A percentile compares a stretch with the other conserved stretches of the same genome.
Evolutionary conservation across 2,888 invertebrate genomes (phyloP).

Genomic region (Dinocampus coccinellae): DNA sequence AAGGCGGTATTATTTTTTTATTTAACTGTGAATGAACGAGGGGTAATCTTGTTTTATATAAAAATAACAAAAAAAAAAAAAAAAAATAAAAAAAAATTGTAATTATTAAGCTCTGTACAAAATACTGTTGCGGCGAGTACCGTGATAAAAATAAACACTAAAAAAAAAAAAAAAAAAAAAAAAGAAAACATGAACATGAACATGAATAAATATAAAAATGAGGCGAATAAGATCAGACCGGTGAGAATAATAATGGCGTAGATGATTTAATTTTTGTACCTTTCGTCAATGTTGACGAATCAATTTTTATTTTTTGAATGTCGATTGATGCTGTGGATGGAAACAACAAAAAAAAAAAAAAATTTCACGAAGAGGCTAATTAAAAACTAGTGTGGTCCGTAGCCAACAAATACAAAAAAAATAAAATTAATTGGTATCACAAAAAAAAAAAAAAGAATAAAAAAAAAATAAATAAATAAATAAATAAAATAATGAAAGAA

Average conservation of each 20-base stretch:
- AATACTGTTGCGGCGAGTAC: slow-evolving; percentile 43
- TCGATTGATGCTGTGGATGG: slow-evolving; percentile 21
- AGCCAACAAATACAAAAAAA: slow-evolving; percentile 53
- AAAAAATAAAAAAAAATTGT: slow-evolving; percentile 37
- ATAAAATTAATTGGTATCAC: slow-evolving; percentile 53
- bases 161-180: slow-evolving; percentile 23
- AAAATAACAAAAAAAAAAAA: slow-evolving; percentile 33
- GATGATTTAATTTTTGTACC: slow-evolving; percentile 64
- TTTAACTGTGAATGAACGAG: slow-evolving; percentile 40
- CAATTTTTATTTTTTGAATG: slow-evolving; percentile 41
- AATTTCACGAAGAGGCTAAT: slow-evolving; percentile 27
- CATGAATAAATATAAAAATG: slow-evolving; percentile 7
- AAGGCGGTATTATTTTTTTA: slow-evolving; percentile 20
- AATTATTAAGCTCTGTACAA: slow-evolving; percentile 52
- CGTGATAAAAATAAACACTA: slow-evolving; percentile 31
- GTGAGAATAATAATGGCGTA: slow-evolving; percentile 40
- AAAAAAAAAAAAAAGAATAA: slow-evolving; percentile 15
- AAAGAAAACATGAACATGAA: slow-evolving; percentile 14
- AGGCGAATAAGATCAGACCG: slow-evolving; percentile 16
- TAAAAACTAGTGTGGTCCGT: slow-evolving; percentile 39
- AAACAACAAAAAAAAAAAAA: slow-evolving; percentile 33
- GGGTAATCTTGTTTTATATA: slow-evolving; percentile 42
- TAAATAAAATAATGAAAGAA: background rate
- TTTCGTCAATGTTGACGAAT: slow-evolving; percentile 48
- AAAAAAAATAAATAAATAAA: background rate